These are phyloP conservation scores for Frankliniella intonsa DNA, from an alignment of 2,888 invertebrate species.

Conservation along the genomic window DNA sequence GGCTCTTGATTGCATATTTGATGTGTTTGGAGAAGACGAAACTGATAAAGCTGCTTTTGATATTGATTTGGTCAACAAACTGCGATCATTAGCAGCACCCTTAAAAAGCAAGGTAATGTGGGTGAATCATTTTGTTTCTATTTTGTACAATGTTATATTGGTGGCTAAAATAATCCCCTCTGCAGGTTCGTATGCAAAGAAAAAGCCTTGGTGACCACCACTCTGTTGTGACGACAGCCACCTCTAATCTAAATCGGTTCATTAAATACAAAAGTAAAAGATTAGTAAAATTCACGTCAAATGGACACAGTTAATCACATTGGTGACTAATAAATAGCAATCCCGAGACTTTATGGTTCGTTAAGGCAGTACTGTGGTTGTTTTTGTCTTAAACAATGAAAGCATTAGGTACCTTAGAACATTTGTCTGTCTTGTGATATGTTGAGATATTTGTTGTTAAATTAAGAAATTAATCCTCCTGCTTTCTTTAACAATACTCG, in stretches of 20 bases:
- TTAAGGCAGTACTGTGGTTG: too few species aligned
- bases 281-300: constrained; percentile 40
- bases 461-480: too few species aligned
- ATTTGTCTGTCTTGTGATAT: too few species aligned
- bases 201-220: constrained; percentile 62
- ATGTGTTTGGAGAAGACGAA: constrained; percentile 51
- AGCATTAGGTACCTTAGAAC: too few species aligned
- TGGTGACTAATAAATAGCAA: background rate
- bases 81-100: constrained; percentile 43
- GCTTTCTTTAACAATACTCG: too few species aligned
- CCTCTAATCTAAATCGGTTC: constrained; percentile 64
- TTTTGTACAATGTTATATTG: too few species aligned
- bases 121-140: too few species aligned
- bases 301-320: constrained; percentile 22
- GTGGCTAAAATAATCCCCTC: too few species aligned
- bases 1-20: constrained; percentile 50
- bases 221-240: constrained; percentile 65
- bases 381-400: too few species aligned
- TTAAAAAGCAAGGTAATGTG: constrained; percentile 48
- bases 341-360: too few species aligned
- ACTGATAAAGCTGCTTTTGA: constrained; percentile 45
- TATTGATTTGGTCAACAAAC: constrained; percentile 45
- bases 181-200: constrained; percentile 60
- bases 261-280: constrained; percentile 61
- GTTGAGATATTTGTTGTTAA: too few species aligned